phyloP scores from a whole-genome alignment of 2,797 vertebrate genomes.

The Paedocypris micromegethes region DNA sequence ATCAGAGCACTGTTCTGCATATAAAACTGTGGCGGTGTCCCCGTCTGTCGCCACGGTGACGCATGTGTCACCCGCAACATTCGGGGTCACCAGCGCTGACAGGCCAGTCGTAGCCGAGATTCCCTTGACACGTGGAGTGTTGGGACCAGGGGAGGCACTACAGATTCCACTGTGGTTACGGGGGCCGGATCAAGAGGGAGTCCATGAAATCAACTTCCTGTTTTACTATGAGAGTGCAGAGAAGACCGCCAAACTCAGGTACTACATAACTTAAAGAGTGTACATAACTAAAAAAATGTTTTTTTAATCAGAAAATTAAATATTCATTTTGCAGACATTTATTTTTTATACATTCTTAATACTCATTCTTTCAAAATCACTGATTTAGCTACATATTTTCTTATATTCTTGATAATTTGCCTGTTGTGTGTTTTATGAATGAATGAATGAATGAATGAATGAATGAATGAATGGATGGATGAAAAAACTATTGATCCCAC shows the following conservation, averaged over 20 bases:
- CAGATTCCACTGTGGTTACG: constrained; percentile 94
- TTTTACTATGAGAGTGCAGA: constrained; percentile 92
- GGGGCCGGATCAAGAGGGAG: constrained; percentile 92
- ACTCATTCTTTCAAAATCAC: too few relatives aligned
- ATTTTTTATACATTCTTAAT: too few relatives aligned
- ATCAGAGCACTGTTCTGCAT: constrained; percentile 89
- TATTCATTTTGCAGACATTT: too few relatives aligned
- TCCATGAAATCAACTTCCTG: constrained; percentile 96
- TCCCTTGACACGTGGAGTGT: constrained; percentile 71
- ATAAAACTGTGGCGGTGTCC: constrained; percentile 79
- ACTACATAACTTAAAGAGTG: constrained; percentile 25
- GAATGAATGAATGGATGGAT: too few relatives aligned
- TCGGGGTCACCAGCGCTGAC: constrained; percentile 62
- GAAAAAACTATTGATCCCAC: too few relatives aligned
- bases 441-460: too few relatives aligned
- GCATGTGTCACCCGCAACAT: constrained; percentile 67
- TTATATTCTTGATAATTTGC: too few relatives aligned
- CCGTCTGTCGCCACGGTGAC: constrained; percentile 61
- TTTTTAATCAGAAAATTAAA: too few relatives aligned
- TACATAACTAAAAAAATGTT: too few relatives aligned
- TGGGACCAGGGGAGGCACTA: constrained; percentile 83
- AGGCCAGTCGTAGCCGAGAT: constrained; percentile 56
- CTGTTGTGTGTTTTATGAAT: too few relatives aligned
- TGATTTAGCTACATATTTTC: too few relatives aligned
- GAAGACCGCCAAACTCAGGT: constrained; percentile 83